Evolutionary conservation across 2,113 vertebrate genomes (phyloP), one percentile per base, ranked within the genome.

Genomic region (Oncorhynchus masou): DNA sequence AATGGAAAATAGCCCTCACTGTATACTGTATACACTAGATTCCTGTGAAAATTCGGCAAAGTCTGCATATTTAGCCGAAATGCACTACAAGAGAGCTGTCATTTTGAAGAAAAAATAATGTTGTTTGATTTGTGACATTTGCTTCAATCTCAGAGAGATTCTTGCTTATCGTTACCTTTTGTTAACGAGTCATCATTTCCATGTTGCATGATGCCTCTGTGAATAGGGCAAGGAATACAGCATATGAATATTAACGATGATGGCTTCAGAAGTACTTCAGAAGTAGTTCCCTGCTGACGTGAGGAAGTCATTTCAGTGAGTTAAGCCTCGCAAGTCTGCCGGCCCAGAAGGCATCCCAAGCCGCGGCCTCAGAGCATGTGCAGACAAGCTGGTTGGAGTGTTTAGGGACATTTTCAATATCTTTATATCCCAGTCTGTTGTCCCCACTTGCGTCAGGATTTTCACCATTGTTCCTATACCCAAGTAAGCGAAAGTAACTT

Each of bases 111-210:
- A 24, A n/a, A 60, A 77, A 74, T 66, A 70, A 45, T 71, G 67
- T 71, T 54, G 31, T 13, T n/a, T 31, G 39, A 51, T 45, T 70
- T 70, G 71, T 48, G 66, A 60, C 60, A 75, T 59, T 70, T 67
- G 15, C 49, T 54, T 13, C 31, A 72, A 15, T 20, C 13, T 9
- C 59, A 68, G 49, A 25, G 39, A n/a, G 73, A 68, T 66, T 74
- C 39, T 16, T 67, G 27, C 74, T 69, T 71, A 74, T 80, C 78
- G 6, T 31, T 34, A 72, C 66, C 73, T 64, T 70, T 70, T 60
- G 66, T 73, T 25, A 69, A 71, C 54, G 72, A 70, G 39, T 11
- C 9, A 74, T 79, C 1, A 75, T 85, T 71, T 80, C 72, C 77
- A 75, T 80, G 64, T 62, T 9, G 65, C 51, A n/a, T 27, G 64